phyloP scores from a whole-genome alignment of 2,888 invertebrate genomes.

The Dioctria linearis region DNA sequence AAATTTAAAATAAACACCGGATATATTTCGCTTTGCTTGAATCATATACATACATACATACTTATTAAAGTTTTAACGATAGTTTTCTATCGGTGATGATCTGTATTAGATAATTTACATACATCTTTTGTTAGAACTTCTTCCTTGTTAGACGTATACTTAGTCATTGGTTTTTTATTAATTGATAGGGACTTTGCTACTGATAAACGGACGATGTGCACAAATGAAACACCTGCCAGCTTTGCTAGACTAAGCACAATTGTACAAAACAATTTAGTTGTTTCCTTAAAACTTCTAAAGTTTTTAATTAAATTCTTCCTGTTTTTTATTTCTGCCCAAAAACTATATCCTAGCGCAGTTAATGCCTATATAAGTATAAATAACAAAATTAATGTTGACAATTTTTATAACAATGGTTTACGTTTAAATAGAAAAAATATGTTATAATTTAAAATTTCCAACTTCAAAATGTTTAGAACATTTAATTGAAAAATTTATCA shows the following conservation, averaged over 20 bases:
- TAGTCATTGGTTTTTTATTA: conserved; percentile 22
- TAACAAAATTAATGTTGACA: no score
- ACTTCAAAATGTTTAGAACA: no score
- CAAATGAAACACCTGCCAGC: conserved; percentile 23
- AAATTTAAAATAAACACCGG: neutral
- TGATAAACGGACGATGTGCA: conserved; percentile 6
- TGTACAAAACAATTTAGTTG: neutral
- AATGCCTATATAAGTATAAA: no score
- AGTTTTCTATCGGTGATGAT: neutral
- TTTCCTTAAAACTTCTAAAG: conserved; percentile 6
- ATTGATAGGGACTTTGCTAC: conserved; percentile 22
- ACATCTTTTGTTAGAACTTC: conserved; percentile 15
- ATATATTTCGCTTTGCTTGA: neutral
- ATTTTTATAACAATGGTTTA: no score
- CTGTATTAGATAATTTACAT: neutral
- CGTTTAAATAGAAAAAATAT: no score
- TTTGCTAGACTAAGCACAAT: conserved; percentile 23
- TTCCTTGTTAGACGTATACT: conserved; percentile 16
- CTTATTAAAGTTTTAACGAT: neutral
- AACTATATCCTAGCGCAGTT: neutral
- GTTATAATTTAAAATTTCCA: no score
- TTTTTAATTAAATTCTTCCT: neutral
- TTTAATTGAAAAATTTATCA: no score
- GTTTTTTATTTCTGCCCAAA: neutral
- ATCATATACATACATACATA: neutral